Base-by-base conservation (phyloP, 2,888 invertebrate genomes). In the Stenolophus ochropezus region DNA sequence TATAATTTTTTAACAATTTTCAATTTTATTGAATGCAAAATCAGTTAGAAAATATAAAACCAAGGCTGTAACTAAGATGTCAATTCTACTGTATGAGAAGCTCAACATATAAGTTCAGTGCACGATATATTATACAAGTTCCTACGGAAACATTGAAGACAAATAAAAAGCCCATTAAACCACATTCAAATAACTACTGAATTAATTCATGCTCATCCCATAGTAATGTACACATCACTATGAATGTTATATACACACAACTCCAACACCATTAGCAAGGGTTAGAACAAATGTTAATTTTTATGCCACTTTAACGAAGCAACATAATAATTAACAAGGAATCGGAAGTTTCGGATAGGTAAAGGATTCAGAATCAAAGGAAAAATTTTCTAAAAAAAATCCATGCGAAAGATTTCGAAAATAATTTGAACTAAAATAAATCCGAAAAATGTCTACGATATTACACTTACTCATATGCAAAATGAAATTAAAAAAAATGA, bases 211-310 rank as follows among this genome's bases (percentile, higher is more conserved):
- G 79, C 79, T 69, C 51, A 14, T 20, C 14, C 6, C 51, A 73
- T 56, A 73, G 56, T 58, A 69, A 69, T 58, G 16, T 56, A 78
- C 18, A 65, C 11, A 42, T 6, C 33, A 71, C 58, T 53, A 21
- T 73, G 47, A 42, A 6, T n/a, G 20, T 33, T 33, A 58, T 78
- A 65, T 21, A 78, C 78, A 79, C 3, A 73, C 42, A 56, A 80
- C 58, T 20, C 80, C 80, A 80, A 80, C 80, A 80, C 80, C 80
- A 58, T 80, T 73, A 80, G 80, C 80, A 33, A 42, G 56, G 79
- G 51, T 79, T 77, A 73, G 23, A 51, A 69, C 42, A 69, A 42
- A 16, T 75, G 42, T 58, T 75, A 75, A 75, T 21, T 75, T 47
- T 65, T 78, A 65, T 16, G 78, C 58, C 16, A 20, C 23, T 21